Evolutionary conservation across 2,113 vertebrate genomes (phyloP).

Genomic region (Semicossyphus pulcher): DNA sequence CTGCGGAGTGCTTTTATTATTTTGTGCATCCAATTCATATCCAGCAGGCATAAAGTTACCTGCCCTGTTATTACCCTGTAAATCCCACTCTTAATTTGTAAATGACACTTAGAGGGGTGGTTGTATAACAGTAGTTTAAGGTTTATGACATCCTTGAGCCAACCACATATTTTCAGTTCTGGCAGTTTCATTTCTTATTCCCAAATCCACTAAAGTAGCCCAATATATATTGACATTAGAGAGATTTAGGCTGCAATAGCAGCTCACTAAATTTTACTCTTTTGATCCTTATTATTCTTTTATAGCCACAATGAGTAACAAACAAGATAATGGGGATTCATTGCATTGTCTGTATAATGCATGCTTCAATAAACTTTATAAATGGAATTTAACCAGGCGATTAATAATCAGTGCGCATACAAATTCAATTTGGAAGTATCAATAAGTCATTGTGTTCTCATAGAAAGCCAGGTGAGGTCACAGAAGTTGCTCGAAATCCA

Average conservation of each 20-base stretch:
- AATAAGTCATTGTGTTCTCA: conserved; percentile 4
- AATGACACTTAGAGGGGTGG: not conserved
- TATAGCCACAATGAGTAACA: not conserved
- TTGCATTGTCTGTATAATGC: not conserved
- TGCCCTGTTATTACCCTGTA: not conserved
- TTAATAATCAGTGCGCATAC: conserved; percentile 7
- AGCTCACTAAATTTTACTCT: too few species aligned
- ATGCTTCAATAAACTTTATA: not conserved
- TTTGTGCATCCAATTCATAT: not conserved
- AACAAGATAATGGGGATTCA: not conserved
- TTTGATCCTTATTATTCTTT: not conserved
- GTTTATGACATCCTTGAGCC: not conserved
- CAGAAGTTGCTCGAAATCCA: not conserved
- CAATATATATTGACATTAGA: not conserved
- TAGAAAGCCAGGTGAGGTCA: not conserved
- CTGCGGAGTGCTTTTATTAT: not conserved
- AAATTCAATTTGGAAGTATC: not conserved
- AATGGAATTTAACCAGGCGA: not conserved
- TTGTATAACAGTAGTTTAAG: not conserved
- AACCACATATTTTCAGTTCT: not conserved
- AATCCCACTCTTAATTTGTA: not conserved
- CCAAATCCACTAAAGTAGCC: not conserved
- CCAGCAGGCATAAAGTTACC: not conserved
- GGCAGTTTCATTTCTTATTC: not conserved
- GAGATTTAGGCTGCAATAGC: not conserved